A percentile compares a stretch with the other conserved stretches of the same genome.
phyloP scores from a whole-genome alignment of 2,797 vertebrate species.

The Miichthys miiuy region DNA sequence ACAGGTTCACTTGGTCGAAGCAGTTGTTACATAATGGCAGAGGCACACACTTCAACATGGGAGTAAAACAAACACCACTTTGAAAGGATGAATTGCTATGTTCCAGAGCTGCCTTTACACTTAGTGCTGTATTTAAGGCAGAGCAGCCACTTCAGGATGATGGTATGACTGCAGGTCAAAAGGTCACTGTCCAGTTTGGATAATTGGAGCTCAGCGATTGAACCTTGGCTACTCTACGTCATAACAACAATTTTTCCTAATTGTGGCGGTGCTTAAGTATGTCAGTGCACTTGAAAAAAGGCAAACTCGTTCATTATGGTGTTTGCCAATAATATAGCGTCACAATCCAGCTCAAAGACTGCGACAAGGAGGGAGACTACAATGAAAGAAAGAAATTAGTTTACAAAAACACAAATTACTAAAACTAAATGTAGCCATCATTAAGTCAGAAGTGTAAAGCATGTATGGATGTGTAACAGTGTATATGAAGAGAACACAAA shows the following conservation, averaged over 20 bases:
- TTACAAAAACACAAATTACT: not conserved
- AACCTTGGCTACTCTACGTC: not conserved
- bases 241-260: slow-evolving; percentile 2
- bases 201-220: not conserved
- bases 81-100: not conserved
- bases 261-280: not conserved
- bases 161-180: slow-evolving; percentile 20
- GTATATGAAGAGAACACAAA: too few relatives aligned
- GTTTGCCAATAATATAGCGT: too few relatives aligned
- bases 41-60: slow-evolving; percentile 53
- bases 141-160: not conserved
- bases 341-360: too few relatives aligned
- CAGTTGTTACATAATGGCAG: slow-evolving; percentile 51
- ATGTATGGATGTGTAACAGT: too few relatives aligned
- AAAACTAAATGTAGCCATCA: too few relatives aligned
- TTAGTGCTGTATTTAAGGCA: slow-evolving; percentile 1
- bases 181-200: slow-evolving; percentile 3
- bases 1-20: slow-evolving; percentile 39
- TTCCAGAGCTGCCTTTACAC: not conserved
- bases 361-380: too few relatives aligned
- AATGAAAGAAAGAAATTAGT: not conserved
- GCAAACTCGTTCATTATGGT: too few relatives aligned
- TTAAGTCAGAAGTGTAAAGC: too few relatives aligned
- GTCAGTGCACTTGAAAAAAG: not conserved
- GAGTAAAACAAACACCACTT: slow-evolving; percentile 28